Base-by-base conservation (phyloP, 2,888 invertebrate genomes). In the Andrena praecox region DNA sequence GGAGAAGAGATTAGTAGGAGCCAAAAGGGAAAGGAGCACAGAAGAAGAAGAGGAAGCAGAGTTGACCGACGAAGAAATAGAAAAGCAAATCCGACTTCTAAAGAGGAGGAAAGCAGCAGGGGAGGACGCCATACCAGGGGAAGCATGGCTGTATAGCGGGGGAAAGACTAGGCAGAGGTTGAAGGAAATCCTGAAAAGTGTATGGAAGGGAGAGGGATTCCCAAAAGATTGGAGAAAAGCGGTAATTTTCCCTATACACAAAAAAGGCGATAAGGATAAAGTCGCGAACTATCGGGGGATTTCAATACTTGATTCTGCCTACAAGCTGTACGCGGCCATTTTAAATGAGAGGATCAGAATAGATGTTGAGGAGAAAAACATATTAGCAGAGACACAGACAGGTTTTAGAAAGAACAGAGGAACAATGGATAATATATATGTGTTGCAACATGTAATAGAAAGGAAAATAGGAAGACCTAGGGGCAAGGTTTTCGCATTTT, bases 331-430 rank as follows among this genome's bases (percentile, higher is more conserved):
- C 2, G 62, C 62, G 4, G 20, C 29, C 6, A 12, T 68, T 2
- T 7, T 70, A 4, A 29, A 27, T 2, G 29, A 59, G 12, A 72
- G 62, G 33, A 8, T 63, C 24, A 35, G 54, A 20, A 27, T 8
- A 8, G 60, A 71, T 2, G 16, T 72, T 2, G 72, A 63, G 10
- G 16, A 10, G 2, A 71, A 33, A 50, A 16, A 10, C 16, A 33
- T 68, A 1, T 8, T 67, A 24, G 33, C 59, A 20, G 48, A 74
- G 1, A 60, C 50, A 4, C 50, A 33, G 12, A n/a, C 60, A 20
- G 74, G 66, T 2, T 74, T 67, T n/a, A 50, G 60, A 10, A 62
- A 27, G 29, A 31, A 12, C 2, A 48, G 66, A 29, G 12, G 33
- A 6, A 29, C 29, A 2, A 48, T 48, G 3, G 66, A 74, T 12